phyloP scores from a whole-genome alignment of 2,797 vertebrate genomes.

The Arctocebus calabarensis region DNA sequence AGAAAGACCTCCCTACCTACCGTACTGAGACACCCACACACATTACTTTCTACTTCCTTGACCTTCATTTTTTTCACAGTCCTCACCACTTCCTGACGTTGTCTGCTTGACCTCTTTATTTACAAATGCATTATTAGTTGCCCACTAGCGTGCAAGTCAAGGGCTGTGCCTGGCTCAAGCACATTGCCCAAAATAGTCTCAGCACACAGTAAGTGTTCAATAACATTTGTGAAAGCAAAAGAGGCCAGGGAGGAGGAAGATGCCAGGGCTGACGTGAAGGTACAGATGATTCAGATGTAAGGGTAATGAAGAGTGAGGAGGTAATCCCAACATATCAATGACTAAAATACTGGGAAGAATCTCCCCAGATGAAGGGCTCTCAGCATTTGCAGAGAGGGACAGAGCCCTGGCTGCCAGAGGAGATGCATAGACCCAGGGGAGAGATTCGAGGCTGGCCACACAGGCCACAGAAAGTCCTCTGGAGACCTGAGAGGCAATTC shows the following conservation, averaged over 20 bases:
- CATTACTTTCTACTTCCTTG: background rate
- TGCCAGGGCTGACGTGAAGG: background rate
- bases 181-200: background rate
- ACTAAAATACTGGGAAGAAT: background rate
- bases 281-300: background rate
- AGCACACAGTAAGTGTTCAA: background rate
- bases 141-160: background rate
- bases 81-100: background rate
- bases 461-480: constrained; percentile 6
- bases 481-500: background rate
- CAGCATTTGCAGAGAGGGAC: background rate
- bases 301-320: background rate
- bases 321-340: background rate
- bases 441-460: constrained; percentile 41
- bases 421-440: background rate
- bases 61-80: background rate
- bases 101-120: background rate
- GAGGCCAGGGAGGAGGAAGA: background rate
- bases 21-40: background rate
- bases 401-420: background rate
- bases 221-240: background rate
- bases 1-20: background rate
- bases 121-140: background rate
- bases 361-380: background rate
- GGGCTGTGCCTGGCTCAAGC: background rate